Conservation (phyloP, 1,140 invertebrate species). For the Phthorimaea operculella region DNA sequence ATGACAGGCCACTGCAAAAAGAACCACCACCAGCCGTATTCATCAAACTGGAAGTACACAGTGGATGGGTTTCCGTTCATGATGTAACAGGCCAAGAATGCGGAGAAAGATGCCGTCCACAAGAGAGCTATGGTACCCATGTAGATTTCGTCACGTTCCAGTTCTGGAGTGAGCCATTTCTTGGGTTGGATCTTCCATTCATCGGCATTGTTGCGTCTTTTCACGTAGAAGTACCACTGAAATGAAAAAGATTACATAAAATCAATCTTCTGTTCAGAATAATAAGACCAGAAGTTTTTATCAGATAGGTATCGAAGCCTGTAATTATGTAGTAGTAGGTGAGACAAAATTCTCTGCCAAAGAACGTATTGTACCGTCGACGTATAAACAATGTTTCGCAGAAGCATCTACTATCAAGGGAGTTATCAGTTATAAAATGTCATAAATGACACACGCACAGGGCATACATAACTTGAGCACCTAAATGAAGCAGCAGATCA, state of each 20-base stretch:
- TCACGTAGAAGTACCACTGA: slow-evolving; percentile 78
- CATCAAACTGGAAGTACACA: slow-evolving; percentile 73
- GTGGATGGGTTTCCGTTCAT: slow-evolving; percentile 73
- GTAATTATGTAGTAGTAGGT: no score
- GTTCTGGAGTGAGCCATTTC: slow-evolving; percentile 73
- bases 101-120: slow-evolving; percentile 67
- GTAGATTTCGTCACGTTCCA: slow-evolving; percentile 77
- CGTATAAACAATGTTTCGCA: no score
- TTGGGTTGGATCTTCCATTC: slow-evolving; percentile 82
- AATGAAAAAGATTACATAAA: slow-evolving; percentile 23
- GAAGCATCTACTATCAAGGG: no score
- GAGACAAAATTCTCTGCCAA: no score
- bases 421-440: no score
- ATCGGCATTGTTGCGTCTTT: slow-evolving; percentile 68
- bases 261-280: no score
- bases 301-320: no score
- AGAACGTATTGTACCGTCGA: no score
- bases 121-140: slow-evolving; percentile 71
- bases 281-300: no score
- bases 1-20: slow-evolving; percentile 73
- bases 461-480: no score
- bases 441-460: no score
- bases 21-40: slow-evolving; percentile 75
- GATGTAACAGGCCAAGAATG: slow-evolving; percentile 73
- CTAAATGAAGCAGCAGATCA: no score